phyloP scores from a whole-genome alignment of 35 echinoderm and acorn worm species.

The Hemicentrotus pulcherrimus region DNA sequence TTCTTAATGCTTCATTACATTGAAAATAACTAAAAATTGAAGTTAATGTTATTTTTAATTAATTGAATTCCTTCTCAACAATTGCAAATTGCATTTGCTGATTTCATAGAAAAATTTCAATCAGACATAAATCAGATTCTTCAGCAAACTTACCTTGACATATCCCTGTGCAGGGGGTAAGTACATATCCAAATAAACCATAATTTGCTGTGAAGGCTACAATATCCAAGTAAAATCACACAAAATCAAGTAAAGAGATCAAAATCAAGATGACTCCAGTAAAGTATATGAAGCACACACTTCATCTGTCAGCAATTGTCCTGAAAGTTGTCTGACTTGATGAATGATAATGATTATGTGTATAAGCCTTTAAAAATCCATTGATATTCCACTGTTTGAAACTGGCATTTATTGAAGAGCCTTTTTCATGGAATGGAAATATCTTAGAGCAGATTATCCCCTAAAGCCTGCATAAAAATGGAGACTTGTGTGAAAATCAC shows the following conservation, averaged over 20 bases:
- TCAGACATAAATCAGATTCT: too few relatives aligned
- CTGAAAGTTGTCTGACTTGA: background rate
- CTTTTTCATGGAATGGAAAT: background rate
- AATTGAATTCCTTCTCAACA: too few relatives aligned
- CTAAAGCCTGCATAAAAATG: background rate
- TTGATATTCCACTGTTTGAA: background rate
- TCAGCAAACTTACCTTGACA: background rate
- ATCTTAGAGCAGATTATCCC: background rate
- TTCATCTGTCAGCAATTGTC: background rate
- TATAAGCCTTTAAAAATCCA: background rate
- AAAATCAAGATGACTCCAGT: background rate
- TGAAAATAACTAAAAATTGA: too few relatives aligned
- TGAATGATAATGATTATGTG: background rate
- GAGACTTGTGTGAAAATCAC: background rate
- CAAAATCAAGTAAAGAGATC: background rate
- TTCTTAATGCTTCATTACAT: too few relatives aligned
- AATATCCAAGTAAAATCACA: background rate
- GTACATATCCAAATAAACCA: conserved; percentile 23
- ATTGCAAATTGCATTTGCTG: too few relatives aligned
- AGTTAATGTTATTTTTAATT: too few relatives aligned
- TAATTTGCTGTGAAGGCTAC: background rate
- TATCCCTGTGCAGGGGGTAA: conserved; percentile 10
- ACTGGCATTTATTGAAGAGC: background rate
- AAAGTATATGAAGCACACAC: background rate
- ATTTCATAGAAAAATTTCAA: background rate